phyloP scores from a whole-genome alignment of 2,888 invertebrate species.

The Acronicta leporina region DNA sequence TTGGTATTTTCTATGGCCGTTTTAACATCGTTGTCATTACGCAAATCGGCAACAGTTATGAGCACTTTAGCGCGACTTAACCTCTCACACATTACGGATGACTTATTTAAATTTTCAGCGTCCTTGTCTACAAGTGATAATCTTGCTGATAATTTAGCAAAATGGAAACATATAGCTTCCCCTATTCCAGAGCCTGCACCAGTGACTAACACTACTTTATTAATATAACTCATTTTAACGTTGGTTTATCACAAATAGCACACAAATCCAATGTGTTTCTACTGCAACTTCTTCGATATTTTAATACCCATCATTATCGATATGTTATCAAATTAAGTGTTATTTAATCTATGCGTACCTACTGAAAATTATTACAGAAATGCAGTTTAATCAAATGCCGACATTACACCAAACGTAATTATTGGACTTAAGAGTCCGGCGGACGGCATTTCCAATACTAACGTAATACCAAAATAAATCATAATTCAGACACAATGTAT shows the following conservation, averaged over 20 bases:
- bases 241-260: slow-evolving; percentile 2
- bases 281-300: slow-evolving; percentile 10
- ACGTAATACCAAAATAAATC: too few relatives aligned
- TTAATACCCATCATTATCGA: slow-evolving; percentile 8
- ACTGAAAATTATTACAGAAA: not conserved
- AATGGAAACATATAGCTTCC: slow-evolving; percentile 63
- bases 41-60: slow-evolving; percentile 58
- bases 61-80: slow-evolving; percentile 61
- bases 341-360: slow-evolving; percentile 16
- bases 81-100: slow-evolving; percentile 58
- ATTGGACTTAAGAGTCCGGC: too few relatives aligned
- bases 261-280: slow-evolving; percentile 2
- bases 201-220: slow-evolving; percentile 67
- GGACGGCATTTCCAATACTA: too few relatives aligned
- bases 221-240: slow-evolving; percentile 64
- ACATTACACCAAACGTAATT: too few relatives aligned
- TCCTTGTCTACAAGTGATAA: slow-evolving; percentile 64
- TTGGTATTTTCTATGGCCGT: slow-evolving; percentile 59
- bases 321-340: slow-evolving; percentile 24
- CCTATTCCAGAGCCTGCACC: slow-evolving; percentile 69
- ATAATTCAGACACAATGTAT: too few relatives aligned
- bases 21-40: slow-evolving; percentile 57
- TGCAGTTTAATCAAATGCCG: too few relatives aligned
- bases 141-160: slow-evolving; percentile 66
- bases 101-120: slow-evolving; percentile 54